A percentile compares a stretch with the other conserved stretches of the same genome.
Conservation (phyloP, 1,140 invertebrate species). For the Meteorus sp. region DNA sequence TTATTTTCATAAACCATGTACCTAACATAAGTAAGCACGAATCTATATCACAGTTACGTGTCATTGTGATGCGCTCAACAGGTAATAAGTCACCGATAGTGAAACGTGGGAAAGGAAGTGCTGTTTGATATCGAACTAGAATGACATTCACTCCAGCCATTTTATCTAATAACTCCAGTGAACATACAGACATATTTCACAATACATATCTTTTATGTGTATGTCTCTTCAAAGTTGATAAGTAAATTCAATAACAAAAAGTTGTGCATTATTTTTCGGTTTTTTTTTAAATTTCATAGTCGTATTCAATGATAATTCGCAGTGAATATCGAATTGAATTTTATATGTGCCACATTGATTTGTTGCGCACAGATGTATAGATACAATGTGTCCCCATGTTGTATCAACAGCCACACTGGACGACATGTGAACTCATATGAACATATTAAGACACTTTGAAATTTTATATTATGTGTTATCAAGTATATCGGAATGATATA, state of each 20-base stretch:
- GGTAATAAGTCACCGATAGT: conserved; percentile 47
- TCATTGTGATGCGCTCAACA: conserved; percentile 18
- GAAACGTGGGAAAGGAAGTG: conserved; percentile 56
- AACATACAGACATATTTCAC: conserved; percentile 1
- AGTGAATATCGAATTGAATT: conserved; percentile 2
- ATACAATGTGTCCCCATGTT: not conserved
- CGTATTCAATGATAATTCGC: not conserved
- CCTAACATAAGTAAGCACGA: not conserved
- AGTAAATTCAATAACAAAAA: conserved; percentile 14
- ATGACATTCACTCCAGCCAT: no score
- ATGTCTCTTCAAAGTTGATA: conserved; percentile 31
- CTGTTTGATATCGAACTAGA: conserved; percentile 12
- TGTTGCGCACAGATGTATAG: not conserved
- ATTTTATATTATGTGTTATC: no score
- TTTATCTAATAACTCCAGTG: not conserved
- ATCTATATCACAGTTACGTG: not conserved
- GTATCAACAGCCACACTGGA: not conserved
- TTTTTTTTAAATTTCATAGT: not conserved
- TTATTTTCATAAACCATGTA: not conserved
- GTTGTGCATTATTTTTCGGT: conserved; percentile 17
- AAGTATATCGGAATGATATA: no score
- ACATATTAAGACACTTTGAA: no score
- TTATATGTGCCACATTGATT: not conserved
- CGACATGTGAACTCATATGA: no score
- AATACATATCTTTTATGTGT: no score